Evolutionary conservation across 2,797 vertebrate species (phyloP).

Genomic region (Malacoraja senta): DNA sequence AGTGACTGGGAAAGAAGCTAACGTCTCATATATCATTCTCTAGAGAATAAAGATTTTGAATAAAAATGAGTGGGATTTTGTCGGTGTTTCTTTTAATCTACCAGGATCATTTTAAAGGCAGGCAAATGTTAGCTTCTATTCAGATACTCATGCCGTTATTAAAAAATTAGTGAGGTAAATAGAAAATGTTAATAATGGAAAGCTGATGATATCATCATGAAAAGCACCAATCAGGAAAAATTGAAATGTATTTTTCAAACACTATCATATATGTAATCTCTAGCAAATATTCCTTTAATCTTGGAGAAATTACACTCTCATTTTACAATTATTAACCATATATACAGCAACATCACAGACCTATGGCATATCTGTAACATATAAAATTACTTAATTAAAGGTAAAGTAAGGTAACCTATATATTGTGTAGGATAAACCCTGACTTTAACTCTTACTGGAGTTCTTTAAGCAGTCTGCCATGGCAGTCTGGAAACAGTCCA

Average conservation of each 20-base stretch:
- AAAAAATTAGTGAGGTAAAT: background rate
- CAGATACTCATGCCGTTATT: background rate
- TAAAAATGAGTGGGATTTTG: background rate
- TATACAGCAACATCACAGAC: background rate
- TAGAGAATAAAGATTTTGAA: background rate
- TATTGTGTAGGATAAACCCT: background rate
- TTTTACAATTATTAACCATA: background rate
- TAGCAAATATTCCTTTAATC: background rate
- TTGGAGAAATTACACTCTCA: background rate
- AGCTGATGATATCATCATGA: background rate
- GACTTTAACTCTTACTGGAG: background rate
- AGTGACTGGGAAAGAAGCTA: constrained; percentile 1
- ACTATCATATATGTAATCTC: background rate
- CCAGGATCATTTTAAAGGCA: background rate
- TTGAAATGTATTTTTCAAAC: background rate
- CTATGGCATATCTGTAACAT: too few species aligned
- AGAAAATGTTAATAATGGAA: background rate
- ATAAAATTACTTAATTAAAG: background rate
- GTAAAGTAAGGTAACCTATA: background rate
- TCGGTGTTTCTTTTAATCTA: background rate
- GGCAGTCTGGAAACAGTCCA: background rate
- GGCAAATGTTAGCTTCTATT: background rate
- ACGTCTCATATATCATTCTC: background rate
- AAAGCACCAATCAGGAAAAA: background rate
- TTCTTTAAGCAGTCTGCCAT: background rate